phyloP scores from a whole-genome alignment of 2,888 invertebrate genomes.

The Papilio gigon region DNA sequence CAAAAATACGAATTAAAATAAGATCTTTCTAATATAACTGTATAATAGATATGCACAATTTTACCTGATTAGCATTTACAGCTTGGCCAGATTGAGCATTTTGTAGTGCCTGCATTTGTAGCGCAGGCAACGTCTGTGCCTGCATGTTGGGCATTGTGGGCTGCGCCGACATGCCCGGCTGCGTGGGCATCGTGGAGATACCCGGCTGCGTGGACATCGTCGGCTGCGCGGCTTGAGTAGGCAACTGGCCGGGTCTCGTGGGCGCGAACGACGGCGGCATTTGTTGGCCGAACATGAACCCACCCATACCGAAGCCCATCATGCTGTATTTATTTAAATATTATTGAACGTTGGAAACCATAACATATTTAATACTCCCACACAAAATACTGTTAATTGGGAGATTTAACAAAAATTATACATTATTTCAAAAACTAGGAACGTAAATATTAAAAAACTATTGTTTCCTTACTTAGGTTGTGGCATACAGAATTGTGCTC shows the following conservation, averaged over 20 bases:
- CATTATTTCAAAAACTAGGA: neutral
- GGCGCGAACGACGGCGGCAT: constrained; percentile 55
- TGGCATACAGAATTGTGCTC: constrained; percentile 70
- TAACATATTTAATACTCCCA: constrained; percentile 41
- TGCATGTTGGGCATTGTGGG: constrained; percentile 23
- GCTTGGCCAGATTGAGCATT: neutral
- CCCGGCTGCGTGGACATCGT: constrained; percentile 38
- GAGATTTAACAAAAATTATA: no score
- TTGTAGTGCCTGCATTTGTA: constrained; percentile 5
- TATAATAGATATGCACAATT: no score
- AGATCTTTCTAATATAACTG: no score
- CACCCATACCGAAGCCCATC: constrained; percentile 67
- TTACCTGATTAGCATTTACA: neutral
- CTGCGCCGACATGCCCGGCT: constrained; percentile 19
- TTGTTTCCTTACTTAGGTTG: constrained; percentile 70
- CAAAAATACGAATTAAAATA: no score
- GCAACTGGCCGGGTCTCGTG: constrained; percentile 46
- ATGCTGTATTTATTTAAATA: constrained; percentile 45
- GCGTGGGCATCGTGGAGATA: constrained; percentile 38
- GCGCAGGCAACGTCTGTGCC: neutral
- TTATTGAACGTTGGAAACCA: neutral
- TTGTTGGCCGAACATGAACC: constrained; percentile 75
- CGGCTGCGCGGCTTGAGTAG: constrained; percentile 42
- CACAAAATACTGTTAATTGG: no score
- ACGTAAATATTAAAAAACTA: constrained; percentile 51